Evolutionary conservation across 2,113 vertebrate species (phyloP), one percentile per base, ranked within the genome.

Genomic region (Crotalus horridus): DNA sequence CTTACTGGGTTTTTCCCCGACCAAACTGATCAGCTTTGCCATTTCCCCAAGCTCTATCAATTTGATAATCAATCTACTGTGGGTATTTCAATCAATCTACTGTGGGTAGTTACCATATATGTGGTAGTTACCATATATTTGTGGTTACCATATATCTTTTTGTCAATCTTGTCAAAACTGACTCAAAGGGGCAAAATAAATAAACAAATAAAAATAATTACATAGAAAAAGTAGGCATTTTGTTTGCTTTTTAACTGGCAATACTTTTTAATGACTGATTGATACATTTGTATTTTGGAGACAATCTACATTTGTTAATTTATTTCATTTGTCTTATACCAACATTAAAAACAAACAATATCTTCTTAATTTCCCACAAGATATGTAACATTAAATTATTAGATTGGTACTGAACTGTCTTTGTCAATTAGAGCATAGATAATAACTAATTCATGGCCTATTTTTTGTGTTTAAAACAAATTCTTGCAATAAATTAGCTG

Each of bases 371-470:
- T 87, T 96, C 92, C 88, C 94, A 95, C 93, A 96, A 96, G 85
- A 85, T 69, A 94, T 86, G 81, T 69, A 94, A 81, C 26, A 96
- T 96, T 96, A 96, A 95, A 96, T 96, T 97, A 96, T 96, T 95
- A 59, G 54, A 87, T 33, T 74, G 90, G 46, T 94, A 95, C 89
- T 92, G 51, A 96, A 95, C 93, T 95, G 74, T 92, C 69, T 95
- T 91, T 94, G 21, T 95, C 94, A 96, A 95, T 95, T 94, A 93
- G 1, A 61, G 61, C 89, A 93, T 51, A 94, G 7, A 94, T 91
- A 2, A 88, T 93, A 81, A 91, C n/a, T 91, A 88, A 91, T 21
- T 3, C 87, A 93, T 69, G 58, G 1, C 0, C n/a, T 89, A 55
- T 3, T 92, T 43, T 93, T 90, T 39, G 91, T 89, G n/a, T 92